A percentile compares a stretch with the other conserved stretches of the same genome.
Evolutionary conservation across 2,113 vertebrate genomes (phyloP).

Genomic region (Crotophaga sulcirostris): DNA sequence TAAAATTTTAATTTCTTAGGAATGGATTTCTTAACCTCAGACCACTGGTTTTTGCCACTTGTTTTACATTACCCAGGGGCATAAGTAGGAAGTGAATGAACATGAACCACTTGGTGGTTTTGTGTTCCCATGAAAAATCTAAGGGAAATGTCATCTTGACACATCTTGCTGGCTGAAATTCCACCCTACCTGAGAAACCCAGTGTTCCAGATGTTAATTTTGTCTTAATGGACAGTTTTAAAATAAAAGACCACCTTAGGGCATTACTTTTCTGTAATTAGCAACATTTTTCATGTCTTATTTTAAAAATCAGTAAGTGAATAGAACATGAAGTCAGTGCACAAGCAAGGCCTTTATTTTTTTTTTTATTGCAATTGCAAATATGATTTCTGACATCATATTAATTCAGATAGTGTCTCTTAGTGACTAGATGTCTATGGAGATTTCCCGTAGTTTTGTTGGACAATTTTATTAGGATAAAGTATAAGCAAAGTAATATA

Average conservation of each 20-base stretch:
- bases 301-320: not conserved
- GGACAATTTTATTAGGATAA: constrained; percentile 5
- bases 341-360: constrained; percentile 14
- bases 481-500: not conserved
- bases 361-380: constrained; percentile 35
- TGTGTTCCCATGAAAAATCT: not conserved
- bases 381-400: constrained; percentile 9
- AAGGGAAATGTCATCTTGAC: not conserved
- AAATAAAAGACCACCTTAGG: not conserved
- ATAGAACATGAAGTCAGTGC: not conserved
- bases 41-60: not conserved
- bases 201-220: not conserved
- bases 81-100: not conserved
- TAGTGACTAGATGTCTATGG: not conserved
- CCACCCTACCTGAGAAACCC: not conserved
- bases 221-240: not conserved
- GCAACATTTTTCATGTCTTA: not conserved
- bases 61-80: not conserved
- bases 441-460: not conserved
- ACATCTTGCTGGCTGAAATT: not conserved
- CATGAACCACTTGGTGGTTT: accelerated
- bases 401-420: not conserved
- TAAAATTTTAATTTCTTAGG: not conserved
- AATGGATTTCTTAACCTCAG: not conserved
- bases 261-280: not conserved